phyloP scores from a whole-genome alignment of 2,888 invertebrate species.

The Allolobophora icterica region DNA sequence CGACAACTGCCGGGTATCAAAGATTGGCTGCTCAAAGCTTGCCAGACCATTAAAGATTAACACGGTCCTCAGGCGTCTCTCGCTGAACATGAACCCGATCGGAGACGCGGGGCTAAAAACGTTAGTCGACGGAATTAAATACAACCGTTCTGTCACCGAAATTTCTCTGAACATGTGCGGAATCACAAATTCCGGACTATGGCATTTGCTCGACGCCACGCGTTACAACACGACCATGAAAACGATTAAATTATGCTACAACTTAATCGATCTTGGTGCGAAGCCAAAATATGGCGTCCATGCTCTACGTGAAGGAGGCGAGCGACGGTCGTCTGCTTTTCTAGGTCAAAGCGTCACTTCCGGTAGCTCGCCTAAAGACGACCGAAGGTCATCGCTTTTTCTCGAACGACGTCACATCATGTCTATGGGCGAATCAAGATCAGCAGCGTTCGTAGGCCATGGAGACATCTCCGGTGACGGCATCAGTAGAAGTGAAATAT shows the following conservation, averaged over 20 bases:
- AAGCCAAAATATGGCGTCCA: neutral
- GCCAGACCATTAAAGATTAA: conserved; percentile 56
- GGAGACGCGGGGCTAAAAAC: conserved; percentile 55
- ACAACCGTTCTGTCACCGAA: conserved; percentile 54
- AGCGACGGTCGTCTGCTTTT: neutral
- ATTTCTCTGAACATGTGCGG: conserved; percentile 63
- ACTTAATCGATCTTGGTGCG: conserved; percentile 49
- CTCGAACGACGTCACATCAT: neutral
- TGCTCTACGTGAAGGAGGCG: neutral
- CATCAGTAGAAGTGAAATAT: conserved; percentile 40
- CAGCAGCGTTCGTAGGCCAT: neutral
- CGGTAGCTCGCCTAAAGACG: neutral
- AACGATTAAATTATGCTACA: conserved; percentile 61
- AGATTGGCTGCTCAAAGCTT: conserved; percentile 54
- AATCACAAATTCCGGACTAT: conserved; percentile 60
- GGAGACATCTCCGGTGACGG: conserved; percentile 49
- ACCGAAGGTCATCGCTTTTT: neutral
- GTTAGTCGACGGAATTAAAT: conserved; percentile 57
- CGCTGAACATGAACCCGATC: conserved; percentile 60
- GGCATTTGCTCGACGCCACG: conserved; percentile 58
- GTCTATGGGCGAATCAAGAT: neutral
- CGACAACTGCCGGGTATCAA: conserved; percentile 60
- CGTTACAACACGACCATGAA: conserved; percentile 57
- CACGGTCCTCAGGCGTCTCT: conserved; percentile 54
- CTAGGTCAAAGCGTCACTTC: neutral